Percentiles rank a stretch among this genome's conserved stretches.
Evolutionary conservation across 1,140 invertebrate genomes (phyloP).

Genomic region (Tetramorium alpestre): DNA sequence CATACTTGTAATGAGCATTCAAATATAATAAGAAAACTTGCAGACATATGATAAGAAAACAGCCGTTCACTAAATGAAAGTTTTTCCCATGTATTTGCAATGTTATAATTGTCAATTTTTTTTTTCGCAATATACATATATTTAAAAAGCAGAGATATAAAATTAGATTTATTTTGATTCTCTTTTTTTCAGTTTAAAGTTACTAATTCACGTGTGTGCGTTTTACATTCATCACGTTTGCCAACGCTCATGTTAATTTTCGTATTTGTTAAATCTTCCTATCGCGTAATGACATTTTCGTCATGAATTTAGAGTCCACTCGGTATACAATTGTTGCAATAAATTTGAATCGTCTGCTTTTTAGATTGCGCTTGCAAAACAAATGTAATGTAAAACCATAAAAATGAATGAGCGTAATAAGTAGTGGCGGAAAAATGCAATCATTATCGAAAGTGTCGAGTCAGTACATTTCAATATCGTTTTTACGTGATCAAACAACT

Average conservation of each 20-base stretch:
- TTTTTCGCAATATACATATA: neutral
- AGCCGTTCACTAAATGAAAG: neutral
- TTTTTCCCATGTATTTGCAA: neutral
- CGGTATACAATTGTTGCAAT: neutral
- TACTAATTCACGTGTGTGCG: neutral
- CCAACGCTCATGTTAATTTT: neutral
- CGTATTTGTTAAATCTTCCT: neutral
- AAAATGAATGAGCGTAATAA: neutral
- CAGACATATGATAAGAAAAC: neutral
- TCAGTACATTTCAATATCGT: constrained; percentile 6
- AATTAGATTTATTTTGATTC: constrained; percentile 2
- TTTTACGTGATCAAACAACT: constrained; percentile 12
- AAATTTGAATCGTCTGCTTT: neutral
- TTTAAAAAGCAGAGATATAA: neutral
- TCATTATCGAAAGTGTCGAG: constrained; percentile 9
- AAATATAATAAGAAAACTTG: neutral
- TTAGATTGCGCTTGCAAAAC: constrained; percentile 1
- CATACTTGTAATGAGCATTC: neutral
- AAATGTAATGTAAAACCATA: neutral
- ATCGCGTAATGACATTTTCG: neutral
- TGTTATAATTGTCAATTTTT: neutral
- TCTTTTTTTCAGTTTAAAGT: neutral
- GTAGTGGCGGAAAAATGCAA: neutral
- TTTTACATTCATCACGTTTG: neutral
- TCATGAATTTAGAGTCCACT: neutral